These are phyloP conservation scores for Bombus ignitus DNA, from an alignment of 1,140 invertebrate species.

Conservation along the genomic window DNA sequence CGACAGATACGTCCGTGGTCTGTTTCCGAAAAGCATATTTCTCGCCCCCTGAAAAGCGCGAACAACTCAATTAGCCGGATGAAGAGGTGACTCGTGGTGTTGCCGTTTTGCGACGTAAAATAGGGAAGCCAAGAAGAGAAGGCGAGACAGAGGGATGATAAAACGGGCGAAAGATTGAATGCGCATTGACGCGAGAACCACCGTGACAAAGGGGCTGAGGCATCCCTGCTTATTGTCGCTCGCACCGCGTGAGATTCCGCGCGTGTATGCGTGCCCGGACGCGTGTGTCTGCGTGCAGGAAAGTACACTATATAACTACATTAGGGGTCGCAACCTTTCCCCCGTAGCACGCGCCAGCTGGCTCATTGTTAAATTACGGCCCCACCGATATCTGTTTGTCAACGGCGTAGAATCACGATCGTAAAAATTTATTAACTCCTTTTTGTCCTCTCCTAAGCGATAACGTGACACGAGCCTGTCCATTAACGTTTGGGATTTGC, in stretches of 20 bases:
- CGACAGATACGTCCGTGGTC: neutral
- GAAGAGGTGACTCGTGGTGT: slow-evolving; percentile 33
- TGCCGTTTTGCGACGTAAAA: slow-evolving; percentile 4
- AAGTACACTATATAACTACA: slow-evolving; percentile 80
- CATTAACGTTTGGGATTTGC: neutral
- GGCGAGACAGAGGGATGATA: slow-evolving; percentile 68
- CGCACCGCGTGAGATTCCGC: slow-evolving; percentile 61
- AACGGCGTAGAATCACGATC: slow-evolving; percentile 63
- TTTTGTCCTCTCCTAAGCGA: neutral
- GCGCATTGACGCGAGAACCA: slow-evolving; percentile 82
- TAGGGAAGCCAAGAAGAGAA: slow-evolving; percentile 32
- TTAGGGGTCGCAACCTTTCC: slow-evolving; percentile 80
- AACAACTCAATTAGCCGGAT: slow-evolving; percentile 64
- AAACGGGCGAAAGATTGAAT: slow-evolving; percentile 74
- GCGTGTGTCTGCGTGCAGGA: slow-evolving; percentile 64
- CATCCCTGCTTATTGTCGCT: slow-evolving; percentile 77
- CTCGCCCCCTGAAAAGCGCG: neutral
- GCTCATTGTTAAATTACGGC: slow-evolving; percentile 83
- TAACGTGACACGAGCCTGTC: neutral
- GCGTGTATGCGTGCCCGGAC: slow-evolving; percentile 46
- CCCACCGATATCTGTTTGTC: slow-evolving; percentile 77
- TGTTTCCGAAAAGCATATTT: neutral
- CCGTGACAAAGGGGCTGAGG: slow-evolving; percentile 82
- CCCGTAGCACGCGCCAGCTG: slow-evolving; percentile 82
- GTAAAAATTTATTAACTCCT: slow-evolving; percentile 15